Evolutionary conservation across 2,797 vertebrate genomes (phyloP).

Genomic region (Tenualosa thibaudeaui): DNA sequence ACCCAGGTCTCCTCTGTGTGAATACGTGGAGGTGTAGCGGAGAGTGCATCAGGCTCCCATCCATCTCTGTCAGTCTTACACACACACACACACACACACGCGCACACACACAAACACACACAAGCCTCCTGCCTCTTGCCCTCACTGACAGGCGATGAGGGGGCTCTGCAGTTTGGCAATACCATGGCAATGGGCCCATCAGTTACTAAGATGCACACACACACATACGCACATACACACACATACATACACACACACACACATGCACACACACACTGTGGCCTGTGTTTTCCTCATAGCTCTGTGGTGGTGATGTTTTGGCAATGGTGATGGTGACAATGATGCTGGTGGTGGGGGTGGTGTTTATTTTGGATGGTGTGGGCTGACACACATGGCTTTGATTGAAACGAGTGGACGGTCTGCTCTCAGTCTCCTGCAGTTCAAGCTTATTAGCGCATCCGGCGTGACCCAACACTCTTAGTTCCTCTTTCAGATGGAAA

Average conservation of each 20-base stretch:
- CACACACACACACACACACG: conserved; percentile 15
- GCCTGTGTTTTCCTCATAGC: neutral
- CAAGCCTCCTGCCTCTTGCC: neutral
- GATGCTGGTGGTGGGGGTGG: neutral
- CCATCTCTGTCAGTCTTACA: neutral
- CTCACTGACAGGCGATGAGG: neutral
- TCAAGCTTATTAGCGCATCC: neutral
- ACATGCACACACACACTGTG: neutral
- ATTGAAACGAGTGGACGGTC: neutral
- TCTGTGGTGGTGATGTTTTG: neutral
- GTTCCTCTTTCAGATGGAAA: neutral
- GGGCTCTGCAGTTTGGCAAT: neutral
- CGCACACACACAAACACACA: conserved; percentile 3
- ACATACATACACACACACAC: no score
- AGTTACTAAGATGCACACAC: neutral
- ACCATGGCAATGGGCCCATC: neutral
- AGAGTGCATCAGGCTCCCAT: neutral
- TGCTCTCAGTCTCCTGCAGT: neutral
- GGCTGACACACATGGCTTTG: neutral
- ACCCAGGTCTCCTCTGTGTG: conserved; percentile 43
- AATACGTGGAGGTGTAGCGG: neutral
- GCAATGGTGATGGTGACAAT: neutral
- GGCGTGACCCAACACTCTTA: neutral
- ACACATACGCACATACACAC: no score
- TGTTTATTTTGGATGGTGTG: neutral